Base-by-base conservation (phyloP, 2,797 vertebrate genomes). In the Champsocephalus gunnari region DNA sequence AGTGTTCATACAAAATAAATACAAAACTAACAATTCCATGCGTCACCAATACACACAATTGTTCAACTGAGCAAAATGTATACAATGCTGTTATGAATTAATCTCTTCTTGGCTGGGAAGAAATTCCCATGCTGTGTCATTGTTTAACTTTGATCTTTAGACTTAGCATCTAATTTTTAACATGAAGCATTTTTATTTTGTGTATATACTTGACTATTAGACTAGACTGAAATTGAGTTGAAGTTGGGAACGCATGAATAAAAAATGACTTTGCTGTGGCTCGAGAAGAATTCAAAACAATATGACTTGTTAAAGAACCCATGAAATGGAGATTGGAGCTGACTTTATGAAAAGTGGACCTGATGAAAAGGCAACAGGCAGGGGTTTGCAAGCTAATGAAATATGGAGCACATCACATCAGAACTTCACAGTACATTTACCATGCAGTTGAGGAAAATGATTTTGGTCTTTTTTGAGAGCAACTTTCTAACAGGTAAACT, bases 301-400 rank as follows among this genome's bases (percentile, higher is more conserved):
- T 82, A 71, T 71, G 34, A 24, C 56, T 80, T 83, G 81, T 79
- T 81, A 80, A 86, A 84, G 69, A 88, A 71, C 63, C 66, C 82
- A 86, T 85, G 66, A 87, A 89, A 90, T 77, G 62, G 67, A 90
- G 78, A 89, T 77, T 62, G 82, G 48, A 81, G 79, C 32, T 75
- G 72, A 82, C 77, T 88, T 85, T 58, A 66, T 84, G 70, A 86
- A 69, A 74, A 84, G 79, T 76, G 61, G 71, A 77, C 71, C 75
- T 58, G 80, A 88, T 81, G 67, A 81, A 86, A 78, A 88, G 53
- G 70, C 82, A 88, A 82, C 53, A 80, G 75, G 76, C 61, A 19
- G 53, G 43, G 59, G 54, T 71, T 88, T 81, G 68, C 73, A 85
- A 77, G 73, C 53, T 58, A 68, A 85, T 56, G 71, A 72, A 57